A percentile compares a stretch with the other conserved stretches of the same genome.
These are phyloP conservation scores for Campopleginae sp. DNA, from an alignment of 2,888 invertebrate species.

Conservation along the genomic window DNA sequence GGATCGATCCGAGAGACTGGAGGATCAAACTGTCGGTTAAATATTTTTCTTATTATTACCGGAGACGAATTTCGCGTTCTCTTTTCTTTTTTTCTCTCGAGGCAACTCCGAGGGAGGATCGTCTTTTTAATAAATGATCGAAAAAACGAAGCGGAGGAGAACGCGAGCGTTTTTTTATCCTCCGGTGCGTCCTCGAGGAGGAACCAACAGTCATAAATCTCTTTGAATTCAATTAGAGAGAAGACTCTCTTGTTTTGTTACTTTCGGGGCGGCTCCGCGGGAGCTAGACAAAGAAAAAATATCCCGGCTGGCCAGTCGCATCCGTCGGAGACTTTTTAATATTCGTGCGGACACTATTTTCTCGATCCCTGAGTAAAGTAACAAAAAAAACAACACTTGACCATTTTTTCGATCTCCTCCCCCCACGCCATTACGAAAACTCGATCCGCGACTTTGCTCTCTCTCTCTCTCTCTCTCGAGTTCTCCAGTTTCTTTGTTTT, in stretches of 20 bases:
- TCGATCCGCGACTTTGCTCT: constrained; percentile 48
- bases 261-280: constrained; percentile 66
- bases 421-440: constrained; percentile 68
- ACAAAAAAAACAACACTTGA: constrained; percentile 20
- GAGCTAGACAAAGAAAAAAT: constrained; percentile 46
- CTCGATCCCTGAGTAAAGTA: neutral
- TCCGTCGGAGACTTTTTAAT: constrained; percentile 44
- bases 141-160: constrained; percentile 51
- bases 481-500: constrained; percentile 28
- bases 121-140: constrained; percentile 42
- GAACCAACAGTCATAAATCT: constrained; percentile 74
- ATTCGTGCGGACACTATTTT: constrained; percentile 24
- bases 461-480: constrained; percentile 3
- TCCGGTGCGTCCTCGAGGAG: constrained; percentile 49
- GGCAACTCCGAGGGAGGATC: constrained; percentile 36
- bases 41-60: constrained; percentile 58
- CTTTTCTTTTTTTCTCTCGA: constrained; percentile 13
- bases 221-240: constrained; percentile 78
- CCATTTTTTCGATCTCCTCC: constrained; percentile 33
- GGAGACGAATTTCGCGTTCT: constrained; percentile 20
- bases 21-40: constrained; percentile 52
- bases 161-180: constrained; percentile 58
- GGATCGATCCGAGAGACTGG: constrained; percentile 32
- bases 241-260: constrained; percentile 63
- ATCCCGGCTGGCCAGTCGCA: constrained; percentile 48